Base-by-base conservation (phyloP, 2,113 vertebrate species). In the Campylomormyrus numenius region DNA sequence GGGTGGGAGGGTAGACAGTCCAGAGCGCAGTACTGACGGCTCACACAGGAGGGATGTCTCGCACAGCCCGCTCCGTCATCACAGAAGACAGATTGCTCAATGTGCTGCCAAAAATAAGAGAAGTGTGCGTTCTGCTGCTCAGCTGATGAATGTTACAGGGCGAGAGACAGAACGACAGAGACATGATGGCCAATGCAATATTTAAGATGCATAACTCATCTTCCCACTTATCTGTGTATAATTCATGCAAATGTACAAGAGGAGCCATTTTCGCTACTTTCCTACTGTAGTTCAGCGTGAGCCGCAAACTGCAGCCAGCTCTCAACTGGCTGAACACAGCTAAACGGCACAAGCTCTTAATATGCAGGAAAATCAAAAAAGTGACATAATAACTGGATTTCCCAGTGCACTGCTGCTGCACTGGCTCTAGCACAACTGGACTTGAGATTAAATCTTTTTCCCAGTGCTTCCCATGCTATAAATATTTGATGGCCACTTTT, bases 391-490 rank as follows among this genome's bases (percentile, higher is more conserved):
- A 39, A 31, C 66, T 53, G 53, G 50, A 42, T 46, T 48, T 85
- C 42, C 77, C 50, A 85, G 52, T 70, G 42, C 46, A 5, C 46
- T 42, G 94, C 93, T 94, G 94, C 91, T 88, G 92, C 92, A 92
- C 93, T 95, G 91, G 92, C 94, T 92, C 91, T 91, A 91, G 91
- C 56, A 56, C 53, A 48, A 88, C 45, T 66, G 83, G 53, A 85
- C 21, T 15, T 77, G 31, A 87, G 83, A 89, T 48, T 66, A 89
- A 91, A 74, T 31, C 80, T 35, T 70, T 62, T 58, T 39, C 80
- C 15, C 48, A 89, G 83, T 49, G 85, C 45, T 70, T 89, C 83
- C 49, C 9, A n/a, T 9, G 9, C 31, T 45, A 88, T 89, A 42
- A 90, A 89, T 89, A 91, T 87, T 89, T 87, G 21, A 91, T 89